A percentile compares a stretch with the other conserved stretches of the same genome.
Evolutionary conservation across 2,113 vertebrate genomes (phyloP).

Genomic region (Promerops cafer): DNA sequence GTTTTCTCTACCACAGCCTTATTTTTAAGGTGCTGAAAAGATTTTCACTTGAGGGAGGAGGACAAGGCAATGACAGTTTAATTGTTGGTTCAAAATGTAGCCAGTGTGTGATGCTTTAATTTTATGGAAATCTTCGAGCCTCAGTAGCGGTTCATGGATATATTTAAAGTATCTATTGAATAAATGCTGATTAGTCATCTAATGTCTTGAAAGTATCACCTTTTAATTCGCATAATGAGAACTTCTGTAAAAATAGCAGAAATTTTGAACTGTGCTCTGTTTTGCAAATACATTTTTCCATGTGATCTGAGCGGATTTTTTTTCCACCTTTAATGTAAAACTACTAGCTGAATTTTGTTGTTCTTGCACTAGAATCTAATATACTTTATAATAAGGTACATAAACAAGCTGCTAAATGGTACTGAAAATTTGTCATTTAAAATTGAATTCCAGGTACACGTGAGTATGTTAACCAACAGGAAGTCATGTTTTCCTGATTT

Average conservation of each 20-base stretch:
- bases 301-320: neutral
- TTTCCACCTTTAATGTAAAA: neutral
- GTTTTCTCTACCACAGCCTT: neutral
- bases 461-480: neutral
- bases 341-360: neutral
- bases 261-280: neutral
- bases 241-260: neutral
- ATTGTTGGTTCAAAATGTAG: neutral
- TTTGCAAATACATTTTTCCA: neutral
- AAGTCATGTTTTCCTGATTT: neutral
- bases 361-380: neutral
- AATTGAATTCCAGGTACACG: neutral
- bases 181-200: neutral
- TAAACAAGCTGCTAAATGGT: neutral
- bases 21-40: neutral
- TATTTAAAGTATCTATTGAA: neutral
- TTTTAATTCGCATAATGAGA: neutral
- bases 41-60: neutral
- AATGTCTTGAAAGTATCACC: neutral
- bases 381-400: neutral
- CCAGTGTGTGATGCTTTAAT: neutral
- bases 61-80: rapidly evolving
- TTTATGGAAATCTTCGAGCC: neutral
- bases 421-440: neutral
- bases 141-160: neutral